These are phyloP conservation scores for Danaus melanippus DNA, from an alignment of 1,140 invertebrate species.

Conservation along the genomic window DNA sequence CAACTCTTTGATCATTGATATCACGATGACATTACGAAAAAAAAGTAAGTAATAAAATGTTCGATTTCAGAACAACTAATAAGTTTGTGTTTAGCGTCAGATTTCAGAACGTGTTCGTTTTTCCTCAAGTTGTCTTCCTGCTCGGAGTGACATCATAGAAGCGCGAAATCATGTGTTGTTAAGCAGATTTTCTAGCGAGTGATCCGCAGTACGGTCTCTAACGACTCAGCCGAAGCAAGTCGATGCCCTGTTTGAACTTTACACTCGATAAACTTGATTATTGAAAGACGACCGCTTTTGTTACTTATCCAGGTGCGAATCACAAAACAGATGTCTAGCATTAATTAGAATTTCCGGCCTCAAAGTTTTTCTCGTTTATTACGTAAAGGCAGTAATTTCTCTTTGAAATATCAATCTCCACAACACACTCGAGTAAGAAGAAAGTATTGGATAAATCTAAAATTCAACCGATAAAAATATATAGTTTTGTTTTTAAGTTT, in stretches of 20 bases:
- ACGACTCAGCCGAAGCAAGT: slow-evolving; percentile 28
- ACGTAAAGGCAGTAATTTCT: too few species aligned
- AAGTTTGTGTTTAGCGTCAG: too few species aligned
- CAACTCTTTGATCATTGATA: not conserved
- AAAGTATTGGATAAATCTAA: too few species aligned
- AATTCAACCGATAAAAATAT: too few species aligned
- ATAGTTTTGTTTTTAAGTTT: too few species aligned
- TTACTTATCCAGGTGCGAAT: slow-evolving; percentile 11
- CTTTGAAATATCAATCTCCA: too few species aligned
- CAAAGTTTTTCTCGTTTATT: too few species aligned
- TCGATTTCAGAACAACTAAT: too few species aligned
- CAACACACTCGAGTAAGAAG: too few species aligned
- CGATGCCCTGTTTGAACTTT: slow-evolving; percentile 62
- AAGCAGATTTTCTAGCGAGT: slow-evolving; percentile 51
- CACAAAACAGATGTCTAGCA: slow-evolving; percentile 9
- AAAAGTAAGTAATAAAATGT: too few species aligned
- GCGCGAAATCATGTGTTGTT: slow-evolving; percentile 38
- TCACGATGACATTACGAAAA: too few species aligned
- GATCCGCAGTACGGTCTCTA: slow-evolving; percentile 29
- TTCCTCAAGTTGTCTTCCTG: slow-evolving; percentile 33
- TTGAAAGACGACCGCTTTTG: slow-evolving; percentile 41
- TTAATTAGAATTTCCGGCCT: not conserved
- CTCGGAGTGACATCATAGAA: slow-evolving; percentile 24
- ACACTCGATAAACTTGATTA: slow-evolving; percentile 66
- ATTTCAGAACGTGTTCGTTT: too few species aligned